Base-by-base conservation (phyloP, 2,797 vertebrate species). In the Schizopygopsis malacanthus region DNA sequence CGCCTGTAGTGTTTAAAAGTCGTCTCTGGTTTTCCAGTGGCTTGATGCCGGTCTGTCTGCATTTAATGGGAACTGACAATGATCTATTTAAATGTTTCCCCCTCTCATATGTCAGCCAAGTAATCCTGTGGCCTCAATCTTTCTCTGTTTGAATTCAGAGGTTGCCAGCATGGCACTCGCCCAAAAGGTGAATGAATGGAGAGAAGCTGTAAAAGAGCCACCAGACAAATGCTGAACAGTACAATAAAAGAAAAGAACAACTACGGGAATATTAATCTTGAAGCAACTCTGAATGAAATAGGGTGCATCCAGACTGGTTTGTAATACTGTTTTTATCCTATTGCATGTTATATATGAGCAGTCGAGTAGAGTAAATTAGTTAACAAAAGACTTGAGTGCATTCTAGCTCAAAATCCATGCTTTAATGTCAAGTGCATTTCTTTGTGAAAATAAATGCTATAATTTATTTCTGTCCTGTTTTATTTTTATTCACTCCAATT, bases 101-200 rank as follows among this genome's bases (percentile, higher is more conserved):
- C 85, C 63, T 87, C 84, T 69, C 76, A 85, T 84, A 85, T 81
- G 61, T 82, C 87, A 83, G 85, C 83, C 85, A 65, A 20, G 75
- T 79, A 82, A 84, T 80, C 89, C 83, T 83, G 7, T 77, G 15
- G 10, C 69, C 63, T 82, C 70, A 83, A 84, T 89, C 88, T 86
- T 84, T 84, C 56, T 43, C 88, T 47, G 25, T 85, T 90, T 91
- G 89, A 91, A 86, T 91, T 92, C 88, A 91, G 89, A 92, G 86
- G 86, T 73, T 84, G 71, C 83, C 86, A 69, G 87, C 76, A 80
- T 85, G 50, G 86, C 84, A 70, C 91, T 92, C 86, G 92, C 77
- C 90, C 88, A 89, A 8, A 39, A 81, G 13, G 86, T 25, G 76
- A 41, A 41, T 89, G 89, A 93, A 91, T 89, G 86, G 84, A 89